Conservation (phyloP, 2,888 invertebrate genomes). For the Oeneis ivallda region DNA sequence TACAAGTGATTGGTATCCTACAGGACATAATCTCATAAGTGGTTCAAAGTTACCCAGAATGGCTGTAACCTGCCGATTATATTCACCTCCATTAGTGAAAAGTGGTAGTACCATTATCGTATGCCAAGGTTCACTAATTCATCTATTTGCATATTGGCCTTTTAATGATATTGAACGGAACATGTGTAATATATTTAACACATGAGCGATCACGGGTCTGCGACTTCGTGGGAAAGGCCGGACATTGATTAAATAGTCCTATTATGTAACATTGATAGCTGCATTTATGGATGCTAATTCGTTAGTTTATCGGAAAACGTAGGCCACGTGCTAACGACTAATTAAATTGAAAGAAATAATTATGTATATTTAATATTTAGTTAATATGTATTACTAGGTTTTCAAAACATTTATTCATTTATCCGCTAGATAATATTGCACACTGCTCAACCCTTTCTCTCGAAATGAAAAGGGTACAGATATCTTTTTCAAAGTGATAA, state of each 20-base stretch:
- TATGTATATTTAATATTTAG: no score
- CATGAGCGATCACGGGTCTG: slow-evolving; percentile 55
- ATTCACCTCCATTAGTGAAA: slow-evolving; percentile 37
- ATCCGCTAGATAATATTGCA: no score
- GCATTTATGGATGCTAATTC: slow-evolving; percentile 18
- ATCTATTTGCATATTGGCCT: slow-evolving; percentile 68
- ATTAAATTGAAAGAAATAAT: neutral
- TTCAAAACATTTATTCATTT: no score
- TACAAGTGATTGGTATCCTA: no score
- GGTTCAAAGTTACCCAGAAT: no score
- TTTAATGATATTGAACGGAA: slow-evolving; percentile 57
- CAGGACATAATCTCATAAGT: no score
- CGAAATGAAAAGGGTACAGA: no score
- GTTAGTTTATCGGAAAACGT: neutral
- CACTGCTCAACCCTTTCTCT: no score
- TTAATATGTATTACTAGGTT: no score
- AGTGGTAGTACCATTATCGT: slow-evolving; percentile 46
- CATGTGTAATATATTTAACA: slow-evolving; percentile 54
- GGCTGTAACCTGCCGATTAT: slow-evolving; percentile 29
- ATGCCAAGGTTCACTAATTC: slow-evolving; percentile 68
- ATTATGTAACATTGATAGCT: slow-evolving; percentile 46
- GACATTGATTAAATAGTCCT: slow-evolving; percentile 49
- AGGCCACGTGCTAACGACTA: neutral
- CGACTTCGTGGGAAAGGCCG: slow-evolving; percentile 71
- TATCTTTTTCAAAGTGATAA: no score